Conservation (phyloP, 2,113 vertebrate genomes). For the Semicossyphus pulcher region DNA sequence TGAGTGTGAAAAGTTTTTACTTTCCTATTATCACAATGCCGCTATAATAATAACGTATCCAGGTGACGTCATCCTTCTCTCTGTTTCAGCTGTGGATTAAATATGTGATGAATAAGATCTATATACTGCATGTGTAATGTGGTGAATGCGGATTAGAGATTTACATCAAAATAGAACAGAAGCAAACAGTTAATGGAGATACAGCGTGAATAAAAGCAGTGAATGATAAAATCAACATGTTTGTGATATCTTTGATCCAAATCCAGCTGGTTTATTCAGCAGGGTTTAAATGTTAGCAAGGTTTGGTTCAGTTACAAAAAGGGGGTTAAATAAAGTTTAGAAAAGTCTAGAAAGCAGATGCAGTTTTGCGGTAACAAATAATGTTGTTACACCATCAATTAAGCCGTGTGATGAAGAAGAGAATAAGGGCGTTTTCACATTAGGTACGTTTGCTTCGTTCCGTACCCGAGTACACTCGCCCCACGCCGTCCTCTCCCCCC, state of each 20-base stretch:
- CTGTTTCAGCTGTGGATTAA: slow-evolving; percentile 48
- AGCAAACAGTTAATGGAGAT: slow-evolving; percentile 28
- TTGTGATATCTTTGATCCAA: slow-evolving; percentile 25
- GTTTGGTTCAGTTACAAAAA: neutral
- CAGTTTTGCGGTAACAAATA: too few species aligned
- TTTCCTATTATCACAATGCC: slow-evolving; percentile 6
- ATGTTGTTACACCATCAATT: too few species aligned
- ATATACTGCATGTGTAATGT: slow-evolving; percentile 6
- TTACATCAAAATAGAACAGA: slow-evolving; percentile 54
- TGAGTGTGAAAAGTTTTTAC: slow-evolving; percentile 49
- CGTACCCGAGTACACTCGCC: too few species aligned
- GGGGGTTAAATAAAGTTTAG: slow-evolving; percentile 5
- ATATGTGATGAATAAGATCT: slow-evolving; percentile 14
- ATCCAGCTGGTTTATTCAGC: slow-evolving; percentile 6
- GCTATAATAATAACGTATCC: slow-evolving; percentile 11
- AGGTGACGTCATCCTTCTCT: slow-evolving; percentile 26
- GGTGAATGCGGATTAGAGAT: slow-evolving; percentile 60
- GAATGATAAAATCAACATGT: slow-evolving; percentile 36
- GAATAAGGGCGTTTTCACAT: too few species aligned
- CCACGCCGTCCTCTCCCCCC: too few species aligned
- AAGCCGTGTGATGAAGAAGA: too few species aligned
- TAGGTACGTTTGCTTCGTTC: too few species aligned
- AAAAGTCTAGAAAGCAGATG: too few species aligned
- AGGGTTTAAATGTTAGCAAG: neutral
- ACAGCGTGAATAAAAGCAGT: slow-evolving; percentile 3